Evolutionary conservation across 2,888 invertebrate species (phyloP).

Genomic region (Apodemia hepburni): DNA sequence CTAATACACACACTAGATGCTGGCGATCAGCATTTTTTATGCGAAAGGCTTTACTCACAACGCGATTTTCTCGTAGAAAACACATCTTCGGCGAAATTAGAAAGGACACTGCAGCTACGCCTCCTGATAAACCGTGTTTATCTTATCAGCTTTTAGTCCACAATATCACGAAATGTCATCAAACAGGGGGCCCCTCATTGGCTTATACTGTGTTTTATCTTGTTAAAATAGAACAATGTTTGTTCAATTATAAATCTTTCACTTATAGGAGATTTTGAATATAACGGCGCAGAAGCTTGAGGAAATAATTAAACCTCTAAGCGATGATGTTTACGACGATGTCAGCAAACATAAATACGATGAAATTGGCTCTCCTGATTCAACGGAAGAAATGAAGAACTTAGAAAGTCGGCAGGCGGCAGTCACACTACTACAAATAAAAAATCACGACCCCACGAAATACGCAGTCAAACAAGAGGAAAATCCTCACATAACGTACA

Average conservation of each 20-base stretch:
- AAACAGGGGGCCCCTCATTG: conserved; percentile 59
- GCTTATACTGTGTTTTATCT: conserved; percentile 61
- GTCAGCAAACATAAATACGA: conserved; percentile 57
- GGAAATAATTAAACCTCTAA: conserved; percentile 75
- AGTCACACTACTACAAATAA: conserved; percentile 72
- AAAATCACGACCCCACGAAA: conserved; percentile 74
- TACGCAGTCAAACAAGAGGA: conserved; percentile 66
- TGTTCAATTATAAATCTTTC: conserved; percentile 54
- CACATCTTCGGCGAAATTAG: conserved; percentile 63
- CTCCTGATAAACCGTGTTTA: conserved; percentile 52
- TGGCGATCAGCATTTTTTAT: neutral
- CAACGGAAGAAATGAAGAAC: conserved; percentile 76
- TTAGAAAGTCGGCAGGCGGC: conserved; percentile 75
- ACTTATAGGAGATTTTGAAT: conserved; percentile 79
- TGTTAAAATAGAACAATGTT: conserved; percentile 48
- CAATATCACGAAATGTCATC: conserved; percentile 58
- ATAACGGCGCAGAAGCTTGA: conserved; percentile 80
- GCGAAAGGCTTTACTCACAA: conserved; percentile 53
- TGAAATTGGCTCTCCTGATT: conserved; percentile 71
- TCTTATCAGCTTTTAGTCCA: conserved; percentile 62
- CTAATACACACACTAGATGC: conserved; percentile 34
- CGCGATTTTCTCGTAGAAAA: conserved; percentile 41
- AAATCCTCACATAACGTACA: conserved; percentile 79
- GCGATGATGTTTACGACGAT: conserved; percentile 54
- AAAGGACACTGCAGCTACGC: conserved; percentile 60